phyloP scores from a whole-genome alignment of 2,113 vertebrate genomes.

The Camelus bactrianus region DNA sequence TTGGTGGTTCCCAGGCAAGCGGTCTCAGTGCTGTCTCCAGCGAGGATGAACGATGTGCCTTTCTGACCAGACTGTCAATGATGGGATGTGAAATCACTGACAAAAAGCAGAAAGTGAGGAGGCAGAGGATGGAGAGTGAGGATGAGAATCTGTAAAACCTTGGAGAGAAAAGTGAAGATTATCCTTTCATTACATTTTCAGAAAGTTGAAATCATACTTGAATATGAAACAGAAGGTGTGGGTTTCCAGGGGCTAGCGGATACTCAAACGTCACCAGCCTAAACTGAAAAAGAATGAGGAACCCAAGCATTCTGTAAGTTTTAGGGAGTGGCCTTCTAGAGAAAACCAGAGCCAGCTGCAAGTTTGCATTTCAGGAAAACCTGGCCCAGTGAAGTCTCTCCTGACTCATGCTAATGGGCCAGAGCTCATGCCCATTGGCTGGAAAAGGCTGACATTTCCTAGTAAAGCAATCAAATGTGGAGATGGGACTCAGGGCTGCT shows the following conservation, averaged over 20 bases:
- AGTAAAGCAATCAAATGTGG: slow-evolving; percentile 22
- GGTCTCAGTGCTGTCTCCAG: slow-evolving; percentile 62
- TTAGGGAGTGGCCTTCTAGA: slow-evolving; percentile 52
- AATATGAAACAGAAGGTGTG: background rate
- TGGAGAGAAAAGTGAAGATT: slow-evolving; percentile 66
- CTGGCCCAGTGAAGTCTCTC: background rate
- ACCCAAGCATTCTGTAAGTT: background rate
- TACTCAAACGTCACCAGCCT: background rate
- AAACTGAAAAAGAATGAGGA: slow-evolving; percentile 32
- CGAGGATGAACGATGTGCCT: slow-evolving; percentile 74
- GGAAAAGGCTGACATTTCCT: slow-evolving; percentile 32
- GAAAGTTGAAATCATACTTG: slow-evolving; percentile 29
- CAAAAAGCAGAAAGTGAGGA: slow-evolving; percentile 61
- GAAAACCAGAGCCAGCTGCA: background rate
- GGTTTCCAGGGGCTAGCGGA: background rate
- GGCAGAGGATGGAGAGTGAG: background rate
- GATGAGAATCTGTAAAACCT: slow-evolving; percentile 55
- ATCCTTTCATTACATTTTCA: slow-evolving; percentile 7
- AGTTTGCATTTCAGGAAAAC: slow-evolving; percentile 53
- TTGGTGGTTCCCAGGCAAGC: slow-evolving; percentile 68
- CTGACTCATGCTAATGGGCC: slow-evolving; percentile 25
- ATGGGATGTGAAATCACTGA: slow-evolving; percentile 63
- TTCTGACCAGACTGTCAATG: slow-evolving; percentile 65
- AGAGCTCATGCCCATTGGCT: background rate
- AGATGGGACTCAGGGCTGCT: background rate